These are phyloP conservation scores for Stictonetta naevosa DNA, from an alignment of 2,113 vertebrate species.

Conservation along the genomic window DNA sequence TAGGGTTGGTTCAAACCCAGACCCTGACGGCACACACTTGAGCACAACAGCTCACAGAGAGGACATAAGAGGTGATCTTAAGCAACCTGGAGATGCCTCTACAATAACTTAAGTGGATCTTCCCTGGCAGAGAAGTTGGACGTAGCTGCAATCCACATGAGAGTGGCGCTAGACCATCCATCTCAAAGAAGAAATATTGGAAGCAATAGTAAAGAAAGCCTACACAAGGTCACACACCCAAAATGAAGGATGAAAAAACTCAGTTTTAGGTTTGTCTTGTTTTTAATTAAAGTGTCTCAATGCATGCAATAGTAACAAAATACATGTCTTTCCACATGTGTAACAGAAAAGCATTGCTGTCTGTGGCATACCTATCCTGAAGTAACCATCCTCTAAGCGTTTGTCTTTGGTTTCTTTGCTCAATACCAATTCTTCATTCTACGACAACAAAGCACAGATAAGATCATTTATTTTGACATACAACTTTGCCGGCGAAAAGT, in stretches of 20 bases:
- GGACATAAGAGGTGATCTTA: background rate
- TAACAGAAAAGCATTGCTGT: background rate
- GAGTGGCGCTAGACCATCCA: background rate
- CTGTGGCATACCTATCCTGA: constrained; percentile 87
- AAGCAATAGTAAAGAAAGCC: background rate
- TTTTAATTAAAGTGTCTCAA: background rate
- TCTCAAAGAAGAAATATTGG: background rate
- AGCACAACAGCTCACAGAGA: background rate
- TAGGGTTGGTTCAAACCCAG: background rate
- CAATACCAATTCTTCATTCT: constrained; percentile 80
- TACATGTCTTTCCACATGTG: background rate
- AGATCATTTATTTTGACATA: background rate
- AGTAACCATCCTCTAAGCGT: constrained; percentile 91
- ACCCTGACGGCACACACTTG: background rate
- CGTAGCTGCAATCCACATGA: background rate
- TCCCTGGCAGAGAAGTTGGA: background rate
- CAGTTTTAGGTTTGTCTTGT: background rate
- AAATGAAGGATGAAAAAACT: background rate
- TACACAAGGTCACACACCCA: fast-evolving
- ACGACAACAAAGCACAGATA: constrained; percentile 33
- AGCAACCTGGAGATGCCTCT: background rate
- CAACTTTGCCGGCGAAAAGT: background rate
- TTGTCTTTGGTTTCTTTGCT: constrained; percentile 93
- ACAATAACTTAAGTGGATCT: background rate
- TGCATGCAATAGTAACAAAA: background rate